Evolutionary conservation across 2,888 invertebrate species (phyloP).

Genomic region (Drosophila melanosoma): DNA sequence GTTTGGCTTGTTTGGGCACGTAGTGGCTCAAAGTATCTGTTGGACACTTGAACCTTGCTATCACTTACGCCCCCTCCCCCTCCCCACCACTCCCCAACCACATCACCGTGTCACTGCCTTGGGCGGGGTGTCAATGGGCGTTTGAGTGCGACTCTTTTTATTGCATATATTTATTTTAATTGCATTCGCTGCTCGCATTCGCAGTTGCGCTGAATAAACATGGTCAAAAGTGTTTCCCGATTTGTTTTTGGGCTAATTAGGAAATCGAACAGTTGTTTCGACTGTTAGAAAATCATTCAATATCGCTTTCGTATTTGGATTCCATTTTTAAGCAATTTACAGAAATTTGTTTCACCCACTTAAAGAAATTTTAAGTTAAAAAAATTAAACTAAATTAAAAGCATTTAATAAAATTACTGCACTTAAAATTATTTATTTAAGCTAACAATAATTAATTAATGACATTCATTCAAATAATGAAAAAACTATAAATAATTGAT

Average conservation of each 20-base stretch:
- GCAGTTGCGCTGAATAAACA: constrained; percentile 34
- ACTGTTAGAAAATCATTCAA: constrained; percentile 4
- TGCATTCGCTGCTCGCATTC: constrained; percentile 56
- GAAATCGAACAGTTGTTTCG: constrained; percentile 23
- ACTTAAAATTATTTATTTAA: background rate
- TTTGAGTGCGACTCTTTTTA: constrained; percentile 30
- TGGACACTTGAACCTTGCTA: constrained; percentile 50
- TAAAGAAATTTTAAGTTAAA: too few species aligned
- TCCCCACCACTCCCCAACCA: background rate
- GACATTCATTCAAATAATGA: background rate
- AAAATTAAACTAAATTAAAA: background rate
- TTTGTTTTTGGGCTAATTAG: constrained; percentile 56
- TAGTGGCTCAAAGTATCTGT: constrained; percentile 67
- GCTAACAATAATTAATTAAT: too few species aligned
- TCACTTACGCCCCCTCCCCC: constrained; percentile 43
- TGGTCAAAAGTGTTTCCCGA: constrained; percentile 5
- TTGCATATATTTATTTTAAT: constrained; percentile 76
- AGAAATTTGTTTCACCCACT: background rate
- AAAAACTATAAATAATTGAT: background rate
- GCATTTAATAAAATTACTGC: background rate
- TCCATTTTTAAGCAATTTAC: too few species aligned
- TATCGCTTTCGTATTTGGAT: too few species aligned
- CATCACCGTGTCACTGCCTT: background rate
- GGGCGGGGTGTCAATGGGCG: constrained; percentile 41
- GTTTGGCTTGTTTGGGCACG: constrained; percentile 58